phyloP scores from a whole-genome alignment of 2,888 invertebrate species.

The Diarsia rubi region DNA sequence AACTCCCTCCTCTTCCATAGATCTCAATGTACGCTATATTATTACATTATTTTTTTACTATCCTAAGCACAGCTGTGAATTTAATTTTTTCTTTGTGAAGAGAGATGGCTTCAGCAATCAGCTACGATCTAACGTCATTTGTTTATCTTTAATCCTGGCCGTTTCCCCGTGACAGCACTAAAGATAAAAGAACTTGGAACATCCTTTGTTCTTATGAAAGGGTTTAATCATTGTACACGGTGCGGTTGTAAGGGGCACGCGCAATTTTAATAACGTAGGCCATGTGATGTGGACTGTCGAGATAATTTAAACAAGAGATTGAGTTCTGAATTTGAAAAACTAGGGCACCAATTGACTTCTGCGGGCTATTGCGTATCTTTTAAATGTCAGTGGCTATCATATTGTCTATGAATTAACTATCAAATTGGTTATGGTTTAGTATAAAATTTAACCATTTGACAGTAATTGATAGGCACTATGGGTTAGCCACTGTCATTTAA shows the following conservation, averaged over 20 bases:
- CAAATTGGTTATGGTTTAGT: too few relatives aligned
- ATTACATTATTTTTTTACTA: conserved; percentile 16
- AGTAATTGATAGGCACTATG: too few relatives aligned
- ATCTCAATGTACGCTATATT: conserved; percentile 1
- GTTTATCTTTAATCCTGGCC: conserved; percentile 63
- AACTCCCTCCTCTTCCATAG: too few relatives aligned
- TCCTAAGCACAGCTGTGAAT: conserved; percentile 18
- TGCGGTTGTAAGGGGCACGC: conserved; percentile 53
- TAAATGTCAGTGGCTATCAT: too few relatives aligned
- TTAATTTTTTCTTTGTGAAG: conserved; percentile 45
- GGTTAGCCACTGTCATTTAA: too few relatives aligned
- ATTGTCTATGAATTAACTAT: too few relatives aligned
- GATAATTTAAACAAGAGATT: conserved; percentile 31
- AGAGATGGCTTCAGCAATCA: conserved; percentile 46
- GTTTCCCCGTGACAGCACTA: conserved; percentile 54
- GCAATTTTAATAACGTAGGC: conserved; percentile 52
- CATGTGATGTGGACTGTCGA: conserved; percentile 32
- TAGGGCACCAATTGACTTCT: not conserved
- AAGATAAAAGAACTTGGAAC: conserved; percentile 61
- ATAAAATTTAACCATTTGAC: too few relatives aligned
- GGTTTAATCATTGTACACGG: conserved; percentile 62
- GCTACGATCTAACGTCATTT: conserved; percentile 60
- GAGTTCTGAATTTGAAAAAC: conserved; percentile 10
- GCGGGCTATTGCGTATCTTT: too few relatives aligned
- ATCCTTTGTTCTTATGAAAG: conserved; percentile 64